These are phyloP conservation scores for Oophaga pumilio DNA, from an alignment of 2,113 vertebrate species.

Conservation along the genomic window DNA sequence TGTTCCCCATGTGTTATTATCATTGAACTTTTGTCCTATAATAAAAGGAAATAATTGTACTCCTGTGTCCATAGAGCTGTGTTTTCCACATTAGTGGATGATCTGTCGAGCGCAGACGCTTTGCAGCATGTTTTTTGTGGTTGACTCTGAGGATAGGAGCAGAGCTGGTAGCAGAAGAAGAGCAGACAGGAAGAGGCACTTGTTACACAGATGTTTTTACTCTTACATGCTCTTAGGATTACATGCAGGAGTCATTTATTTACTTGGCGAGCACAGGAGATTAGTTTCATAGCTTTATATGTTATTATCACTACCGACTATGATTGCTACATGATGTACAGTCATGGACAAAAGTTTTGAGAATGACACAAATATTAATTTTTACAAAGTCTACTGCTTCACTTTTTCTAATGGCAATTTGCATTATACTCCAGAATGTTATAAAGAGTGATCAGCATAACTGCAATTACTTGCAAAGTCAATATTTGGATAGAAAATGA, in stretches of 20 bases:
- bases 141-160: slow-evolving; percentile 25
- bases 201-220: slow-evolving; percentile 33
- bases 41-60: not conserved
- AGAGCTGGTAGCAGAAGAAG: slow-evolving; percentile 6
- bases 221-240: slow-evolving; percentile 1
- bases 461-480: too few relatives aligned
- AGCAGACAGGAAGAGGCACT: not conserved
- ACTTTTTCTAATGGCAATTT: too few relatives aligned
- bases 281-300: not conserved
- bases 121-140: slow-evolving; percentile 44
- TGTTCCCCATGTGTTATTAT: not conserved
- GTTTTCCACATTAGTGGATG: slow-evolving; percentile 42
- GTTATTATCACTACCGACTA: not conserved
- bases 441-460: too few relatives aligned
- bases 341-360: too few relatives aligned
- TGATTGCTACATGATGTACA: not conserved
- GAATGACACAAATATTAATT: too few relatives aligned
- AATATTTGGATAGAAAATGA: too few relatives aligned
- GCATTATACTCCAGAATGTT: too few relatives aligned
- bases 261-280: not conserved
- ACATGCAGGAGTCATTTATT: slow-evolving; percentile 2
- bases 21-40: not conserved
- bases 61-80: not conserved
- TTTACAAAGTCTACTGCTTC: too few relatives aligned
- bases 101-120: slow-evolving; percentile 9